These are phyloP conservation scores for Hipparchia semele DNA, from an alignment of 2,888 invertebrate species.

Conservation along the genomic window DNA sequence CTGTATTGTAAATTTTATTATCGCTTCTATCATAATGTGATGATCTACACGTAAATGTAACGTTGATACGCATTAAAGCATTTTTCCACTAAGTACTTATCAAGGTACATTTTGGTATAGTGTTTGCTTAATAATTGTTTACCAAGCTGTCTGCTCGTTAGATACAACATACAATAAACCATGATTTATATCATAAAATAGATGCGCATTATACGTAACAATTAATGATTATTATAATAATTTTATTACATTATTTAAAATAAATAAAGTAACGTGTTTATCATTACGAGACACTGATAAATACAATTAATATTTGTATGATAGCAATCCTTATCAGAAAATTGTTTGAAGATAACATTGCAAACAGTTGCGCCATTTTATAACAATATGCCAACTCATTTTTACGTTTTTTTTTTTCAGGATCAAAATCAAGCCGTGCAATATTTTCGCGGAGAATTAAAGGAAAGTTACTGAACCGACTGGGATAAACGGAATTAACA, in stretches of 20 bases:
- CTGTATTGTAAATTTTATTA: conserved; percentile 34
- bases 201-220: too few species aligned
- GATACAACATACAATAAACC: background rate
- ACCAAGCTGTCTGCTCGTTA: background rate
- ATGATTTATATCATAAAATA: too few species aligned
- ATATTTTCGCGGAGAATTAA: background rate
- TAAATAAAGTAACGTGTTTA: conserved; percentile 12
- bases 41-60: conserved; percentile 17
- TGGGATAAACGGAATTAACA: too few species aligned
- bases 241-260: background rate
- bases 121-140: background rate
- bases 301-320: conserved; percentile 17
- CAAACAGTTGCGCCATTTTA: conserved; percentile 13
- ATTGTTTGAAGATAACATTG: conserved; percentile 25
- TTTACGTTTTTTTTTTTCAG: background rate
- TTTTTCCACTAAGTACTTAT: background rate
- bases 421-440: background rate
- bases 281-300: conserved; percentile 17
- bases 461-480: background rate
- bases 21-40: conserved; percentile 32
- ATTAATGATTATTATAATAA: background rate
- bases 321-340: conserved; percentile 24
- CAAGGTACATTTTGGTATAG: background rate
- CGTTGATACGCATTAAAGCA: background rate
- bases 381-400: background rate